phyloP scores from a whole-genome alignment of 2,888 invertebrate genomes.

The Philereme vetulata region DNA sequence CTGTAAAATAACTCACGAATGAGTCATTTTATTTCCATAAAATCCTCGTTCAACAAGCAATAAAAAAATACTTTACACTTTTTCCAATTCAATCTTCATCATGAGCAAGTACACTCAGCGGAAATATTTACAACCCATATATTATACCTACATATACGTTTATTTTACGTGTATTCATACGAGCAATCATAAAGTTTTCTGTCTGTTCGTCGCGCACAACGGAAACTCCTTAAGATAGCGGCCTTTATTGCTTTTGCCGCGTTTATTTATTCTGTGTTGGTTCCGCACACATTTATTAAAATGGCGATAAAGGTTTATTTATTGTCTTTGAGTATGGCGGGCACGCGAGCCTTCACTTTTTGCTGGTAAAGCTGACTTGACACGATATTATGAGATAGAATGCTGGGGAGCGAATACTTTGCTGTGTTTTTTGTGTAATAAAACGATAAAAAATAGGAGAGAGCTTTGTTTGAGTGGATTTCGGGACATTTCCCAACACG shows the following conservation, averaged over 20 bases:
- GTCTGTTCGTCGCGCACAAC: slow-evolving; percentile 48
- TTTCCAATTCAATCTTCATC: slow-evolving; percentile 21
- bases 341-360: slow-evolving; percentile 65
- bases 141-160: slow-evolving; percentile 43
- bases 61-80: slow-evolving; percentile 24
- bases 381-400: slow-evolving; percentile 40
- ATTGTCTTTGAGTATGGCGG: slow-evolving; percentile 70
- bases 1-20: slow-evolving; percentile 13
- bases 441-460: slow-evolving; percentile 11
- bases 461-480: background rate
- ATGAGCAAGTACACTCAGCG: slow-evolving; percentile 25
- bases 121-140: slow-evolving; percentile 25
- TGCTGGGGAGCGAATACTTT: slow-evolving; percentile 3
- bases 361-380: slow-evolving; percentile 39
- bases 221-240: slow-evolving; percentile 57
- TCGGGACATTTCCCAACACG: too few relatives aligned
- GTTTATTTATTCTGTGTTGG: slow-evolving; percentile 72
- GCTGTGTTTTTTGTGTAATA: slow-evolving; percentile 17
- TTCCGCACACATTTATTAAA: slow-evolving; percentile 78
- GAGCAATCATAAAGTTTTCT: slow-evolving; percentile 56
- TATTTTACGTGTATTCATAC: slow-evolving; percentile 52
- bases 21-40: slow-evolving; percentile 27
- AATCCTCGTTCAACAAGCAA: slow-evolving; percentile 19
- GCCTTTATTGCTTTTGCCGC: slow-evolving; percentile 61
- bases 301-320: slow-evolving; percentile 80